Percentiles rank a stretch among this genome's conserved stretches.
These are phyloP conservation scores for Petrocephalus sullivani DNA, from an alignment of 2,797 vertebrate genomes.

Conservation along the genomic window DNA sequence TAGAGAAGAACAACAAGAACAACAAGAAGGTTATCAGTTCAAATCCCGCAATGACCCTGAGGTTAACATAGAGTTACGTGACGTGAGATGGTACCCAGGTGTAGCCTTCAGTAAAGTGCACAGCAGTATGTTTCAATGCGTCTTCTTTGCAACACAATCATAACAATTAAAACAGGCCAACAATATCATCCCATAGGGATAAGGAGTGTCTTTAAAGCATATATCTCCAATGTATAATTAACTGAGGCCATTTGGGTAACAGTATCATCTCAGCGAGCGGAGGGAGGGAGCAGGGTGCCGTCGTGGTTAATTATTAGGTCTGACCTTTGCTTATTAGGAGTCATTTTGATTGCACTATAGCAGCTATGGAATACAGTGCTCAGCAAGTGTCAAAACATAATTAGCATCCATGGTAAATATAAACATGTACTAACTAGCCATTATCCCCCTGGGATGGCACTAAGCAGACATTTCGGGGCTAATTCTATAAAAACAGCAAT, in stretches of 20 bases:
- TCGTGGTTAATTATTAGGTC: conserved; percentile 49
- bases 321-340: conserved; percentile 47
- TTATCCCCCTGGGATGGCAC: background rate
- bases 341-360: conserved; percentile 36
- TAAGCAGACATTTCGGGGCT: background rate
- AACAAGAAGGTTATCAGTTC: background rate
- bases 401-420: conserved; percentile 45
- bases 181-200: conserved; percentile 17
- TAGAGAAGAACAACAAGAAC: background rate
- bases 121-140: background rate
- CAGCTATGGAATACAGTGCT: conserved; percentile 31
- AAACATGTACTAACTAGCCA: conserved; percentile 1
- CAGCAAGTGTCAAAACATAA: conserved; percentile 35
- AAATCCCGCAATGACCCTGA: background rate
- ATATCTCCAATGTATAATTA: background rate
- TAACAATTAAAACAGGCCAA: background rate
- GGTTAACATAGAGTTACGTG: background rate
- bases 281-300: conserved; percentile 29
- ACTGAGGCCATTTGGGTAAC: background rate
- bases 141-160: background rate
- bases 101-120: background rate
- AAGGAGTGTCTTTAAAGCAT: conserved; percentile 20
- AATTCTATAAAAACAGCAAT: background rate
- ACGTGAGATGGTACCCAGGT: background rate
- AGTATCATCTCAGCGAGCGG: conserved; percentile 14